Evolutionary conservation across 2,797 vertebrate species (phyloP).

Genomic region (Morelia viridis): DNA sequence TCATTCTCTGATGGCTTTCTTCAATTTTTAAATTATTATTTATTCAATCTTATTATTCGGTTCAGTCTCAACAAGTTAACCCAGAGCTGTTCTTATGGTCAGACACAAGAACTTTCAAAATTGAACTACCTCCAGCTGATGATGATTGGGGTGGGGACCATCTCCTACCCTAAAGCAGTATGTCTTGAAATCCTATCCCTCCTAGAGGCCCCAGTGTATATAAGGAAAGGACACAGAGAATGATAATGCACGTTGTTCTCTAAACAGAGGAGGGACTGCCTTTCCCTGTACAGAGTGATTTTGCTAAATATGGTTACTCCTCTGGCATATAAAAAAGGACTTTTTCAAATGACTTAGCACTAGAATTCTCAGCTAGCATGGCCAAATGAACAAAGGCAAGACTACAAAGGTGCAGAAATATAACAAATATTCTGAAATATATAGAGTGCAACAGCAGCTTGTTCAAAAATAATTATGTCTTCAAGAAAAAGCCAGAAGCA

Average conservation of each 20-base stretch:
- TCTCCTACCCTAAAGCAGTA: background rate
- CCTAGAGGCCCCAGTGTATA: background rate
- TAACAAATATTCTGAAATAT: background rate
- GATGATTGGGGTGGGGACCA: background rate
- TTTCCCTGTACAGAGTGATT: background rate
- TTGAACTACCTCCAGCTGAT: background rate
- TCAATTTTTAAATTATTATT: too few species aligned
- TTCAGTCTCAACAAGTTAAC: background rate
- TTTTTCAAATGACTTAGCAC: background rate
- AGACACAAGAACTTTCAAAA: background rate
- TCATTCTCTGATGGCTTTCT: background rate
- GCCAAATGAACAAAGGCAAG: background rate
- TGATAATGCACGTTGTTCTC: background rate
- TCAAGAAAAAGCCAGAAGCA: background rate
- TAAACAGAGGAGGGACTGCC: background rate
- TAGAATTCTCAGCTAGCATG: background rate
- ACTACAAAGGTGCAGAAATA: background rate
- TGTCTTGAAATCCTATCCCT: background rate
- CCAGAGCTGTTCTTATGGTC: background rate
- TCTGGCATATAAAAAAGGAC: background rate
- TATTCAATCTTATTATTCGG: background rate
- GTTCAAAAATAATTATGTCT: background rate
- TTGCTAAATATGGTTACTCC: background rate
- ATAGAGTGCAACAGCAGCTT: background rate
- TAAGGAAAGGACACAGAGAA: background rate